These are phyloP conservation scores for Zaprionus camerounensis DNA, from an alignment of 1,140 invertebrate genomes.

Conservation along the genomic window DNA sequence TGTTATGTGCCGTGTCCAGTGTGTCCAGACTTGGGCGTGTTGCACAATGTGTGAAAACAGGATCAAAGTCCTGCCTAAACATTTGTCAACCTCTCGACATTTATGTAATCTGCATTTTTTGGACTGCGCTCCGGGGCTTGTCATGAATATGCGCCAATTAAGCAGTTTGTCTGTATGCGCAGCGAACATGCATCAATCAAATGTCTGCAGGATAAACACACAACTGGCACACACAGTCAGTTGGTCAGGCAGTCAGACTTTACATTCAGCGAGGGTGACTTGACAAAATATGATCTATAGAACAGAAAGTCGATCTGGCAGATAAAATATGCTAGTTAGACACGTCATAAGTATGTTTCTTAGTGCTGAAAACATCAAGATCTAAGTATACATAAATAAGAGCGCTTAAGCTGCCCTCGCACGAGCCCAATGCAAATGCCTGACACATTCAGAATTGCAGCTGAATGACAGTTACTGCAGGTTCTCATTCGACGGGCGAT, in stretches of 20 bases:
- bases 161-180: slow-evolving; percentile 70
- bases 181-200: slow-evolving; percentile 76
- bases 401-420: slow-evolving; percentile 33
- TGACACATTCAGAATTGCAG: slow-evolving; percentile 15
- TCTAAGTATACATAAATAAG: too few species aligned
- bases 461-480: slow-evolving; percentile 45
- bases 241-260: slow-evolving; percentile 25
- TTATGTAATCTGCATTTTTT: slow-evolving; percentile 70
- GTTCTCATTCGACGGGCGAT: slow-evolving; percentile 30
- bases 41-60: slow-evolving; percentile 81
- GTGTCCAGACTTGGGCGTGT: slow-evolving; percentile 54
- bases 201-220: slow-evolving; percentile 69
- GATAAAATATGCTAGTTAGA: not conserved
- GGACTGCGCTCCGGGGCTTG: slow-evolving; percentile 16
- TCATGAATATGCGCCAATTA: slow-evolving; percentile 74
- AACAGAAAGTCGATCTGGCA: not conserved
- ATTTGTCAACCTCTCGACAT: slow-evolving; percentile 73
- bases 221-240: slow-evolving; percentile 29
- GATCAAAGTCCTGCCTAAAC: slow-evolving; percentile 78
- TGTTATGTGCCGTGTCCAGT: slow-evolving; percentile 28
- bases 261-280: slow-evolving; percentile 15
- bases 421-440: slow-evolving; percentile 46
- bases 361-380: not conserved
- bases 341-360: not conserved
- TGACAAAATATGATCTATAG: not conserved